phyloP scores from a whole-genome alignment of 2,888 invertebrate genomes.

The Drosophila meridionalis region DNA sequence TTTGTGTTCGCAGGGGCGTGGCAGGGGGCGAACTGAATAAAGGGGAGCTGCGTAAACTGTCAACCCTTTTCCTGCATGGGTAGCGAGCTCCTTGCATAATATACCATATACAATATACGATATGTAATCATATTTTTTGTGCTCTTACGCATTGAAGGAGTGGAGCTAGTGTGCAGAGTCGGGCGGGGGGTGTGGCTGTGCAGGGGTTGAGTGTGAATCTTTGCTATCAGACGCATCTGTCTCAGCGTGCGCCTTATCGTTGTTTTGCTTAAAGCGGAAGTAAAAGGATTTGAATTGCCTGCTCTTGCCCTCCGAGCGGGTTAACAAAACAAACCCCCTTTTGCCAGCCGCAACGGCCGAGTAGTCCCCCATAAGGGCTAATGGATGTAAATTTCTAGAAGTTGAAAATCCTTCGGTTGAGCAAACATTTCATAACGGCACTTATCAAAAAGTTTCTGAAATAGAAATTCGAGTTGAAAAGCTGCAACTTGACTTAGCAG shows the following conservation, averaged over 20 bases:
- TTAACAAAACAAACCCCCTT: conserved; percentile 47
- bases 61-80: conserved; percentile 67
- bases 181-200: neutral
- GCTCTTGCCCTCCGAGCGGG: conserved; percentile 36
- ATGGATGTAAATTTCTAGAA: conserved; percentile 72
- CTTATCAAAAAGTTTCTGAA: conserved; percentile 22
- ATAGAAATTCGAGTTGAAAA: conserved; percentile 30
- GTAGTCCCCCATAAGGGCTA: conserved; percentile 25
- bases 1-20: conserved; percentile 22
- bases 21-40: neutral
- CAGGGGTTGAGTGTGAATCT: conserved; percentile 53
- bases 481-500: conserved; percentile 2
- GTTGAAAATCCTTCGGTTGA: conserved; percentile 65
- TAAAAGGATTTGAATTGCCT: conserved; percentile 76
- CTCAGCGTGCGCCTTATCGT: conserved; percentile 32
- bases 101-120: conserved; percentile 60
- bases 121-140: conserved; percentile 75
- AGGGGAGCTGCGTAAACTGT: conserved; percentile 45
- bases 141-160: conserved; percentile 51
- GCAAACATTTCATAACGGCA: conserved; percentile 54
- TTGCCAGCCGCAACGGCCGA: too few species aligned
- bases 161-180: too few species aligned
- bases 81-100: conserved; percentile 19
- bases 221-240: conserved; percentile 76
- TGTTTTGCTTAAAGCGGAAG: conserved; percentile 65